Percentiles rank a stretch among this genome's conserved stretches.
Conservation (phyloP, 2,797 vertebrate species). For the Parotocinclus haroldoi region DNA sequence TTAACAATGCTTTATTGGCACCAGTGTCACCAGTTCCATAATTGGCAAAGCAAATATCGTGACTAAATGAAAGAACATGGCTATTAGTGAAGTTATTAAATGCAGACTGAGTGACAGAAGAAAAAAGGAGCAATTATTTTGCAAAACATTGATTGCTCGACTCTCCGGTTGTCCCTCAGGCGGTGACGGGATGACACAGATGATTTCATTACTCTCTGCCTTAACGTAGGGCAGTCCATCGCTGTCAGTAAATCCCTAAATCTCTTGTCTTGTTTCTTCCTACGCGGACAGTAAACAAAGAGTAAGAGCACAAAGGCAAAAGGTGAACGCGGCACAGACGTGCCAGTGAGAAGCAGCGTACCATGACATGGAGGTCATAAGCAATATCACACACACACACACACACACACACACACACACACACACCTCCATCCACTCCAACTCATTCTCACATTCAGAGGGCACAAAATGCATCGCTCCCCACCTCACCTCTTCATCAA, state of each 20-base stretch:
- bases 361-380: constrained; percentile 23
- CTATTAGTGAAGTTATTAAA: constrained; percentile 3
- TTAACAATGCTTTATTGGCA: constrained; percentile 13
- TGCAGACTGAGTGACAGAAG: neutral
- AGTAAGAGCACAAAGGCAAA: constrained; percentile 10
- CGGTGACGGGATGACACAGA: neutral
- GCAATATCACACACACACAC: constrained; percentile 13
- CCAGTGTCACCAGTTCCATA: neutral
- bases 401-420: constrained; percentile 19
- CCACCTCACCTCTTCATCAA: constrained; percentile 21
- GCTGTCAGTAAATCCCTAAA: neutral
- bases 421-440: constrained; percentile 39
- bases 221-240: neutral
- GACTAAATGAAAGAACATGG: constrained; percentile 2
- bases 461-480: constrained; percentile 22
- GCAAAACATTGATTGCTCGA: neutral
- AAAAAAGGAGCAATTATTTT: constrained; percentile 1
- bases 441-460: constrained; percentile 19
- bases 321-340: constrained; percentile 8
- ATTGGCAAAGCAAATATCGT: neutral
- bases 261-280: neutral
- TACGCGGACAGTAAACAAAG: constrained; percentile 18
- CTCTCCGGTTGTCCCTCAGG: constrained; percentile 1
- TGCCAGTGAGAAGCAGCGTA: constrained; percentile 12
- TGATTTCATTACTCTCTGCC: neutral